Evolutionary conservation across 2,888 invertebrate genomes (phyloP).

Genomic region (Volucella inanis): DNA sequence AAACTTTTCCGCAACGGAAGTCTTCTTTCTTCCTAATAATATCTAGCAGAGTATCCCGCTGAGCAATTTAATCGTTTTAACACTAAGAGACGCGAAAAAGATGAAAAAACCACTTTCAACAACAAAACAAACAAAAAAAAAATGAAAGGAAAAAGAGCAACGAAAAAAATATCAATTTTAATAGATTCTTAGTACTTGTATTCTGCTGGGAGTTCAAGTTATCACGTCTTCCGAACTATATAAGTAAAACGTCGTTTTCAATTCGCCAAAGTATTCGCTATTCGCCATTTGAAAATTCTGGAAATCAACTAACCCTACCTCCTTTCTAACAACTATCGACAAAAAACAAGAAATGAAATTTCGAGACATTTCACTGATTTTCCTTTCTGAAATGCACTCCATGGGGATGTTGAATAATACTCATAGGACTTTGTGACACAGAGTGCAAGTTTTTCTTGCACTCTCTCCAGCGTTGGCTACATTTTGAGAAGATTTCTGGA

Average conservation of each 20-base stretch:
- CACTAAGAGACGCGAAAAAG: conserved; percentile 27
- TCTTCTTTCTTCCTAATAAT: conserved; percentile 25
- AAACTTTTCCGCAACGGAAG: conserved; percentile 34
- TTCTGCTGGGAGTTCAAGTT: conserved; percentile 61
- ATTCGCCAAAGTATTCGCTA: conserved; percentile 53
- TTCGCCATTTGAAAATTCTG: no score
- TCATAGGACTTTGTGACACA: conserved; percentile 56
- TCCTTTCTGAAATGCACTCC: conserved; percentile 66
- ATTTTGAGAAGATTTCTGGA: conserved; percentile 26
- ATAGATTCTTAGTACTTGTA: conserved; percentile 65
- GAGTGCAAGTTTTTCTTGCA: conserved; percentile 70
- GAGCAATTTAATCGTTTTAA: conserved; percentile 62
- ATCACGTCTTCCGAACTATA: conserved; percentile 63
- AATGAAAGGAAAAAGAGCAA: conserved; percentile 17
- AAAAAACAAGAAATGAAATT: not conserved
- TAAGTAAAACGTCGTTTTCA: conserved; percentile 68
- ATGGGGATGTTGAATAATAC: conserved; percentile 69
- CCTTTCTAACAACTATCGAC: no score
- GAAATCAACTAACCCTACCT: no score
- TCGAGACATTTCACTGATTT: conserved; percentile 67
- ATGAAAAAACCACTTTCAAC: conserved; percentile 30
- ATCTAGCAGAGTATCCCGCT: conserved; percentile 31
- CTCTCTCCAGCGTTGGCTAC: conserved; percentile 31
- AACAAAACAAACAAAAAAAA: conserved; percentile 17
- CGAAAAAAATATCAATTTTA: conserved; percentile 44